Evolutionary conservation across 2,888 invertebrate species (phyloP), one percentile per base, ranked within the genome.

Genomic region (Athalia circularis): DNA sequence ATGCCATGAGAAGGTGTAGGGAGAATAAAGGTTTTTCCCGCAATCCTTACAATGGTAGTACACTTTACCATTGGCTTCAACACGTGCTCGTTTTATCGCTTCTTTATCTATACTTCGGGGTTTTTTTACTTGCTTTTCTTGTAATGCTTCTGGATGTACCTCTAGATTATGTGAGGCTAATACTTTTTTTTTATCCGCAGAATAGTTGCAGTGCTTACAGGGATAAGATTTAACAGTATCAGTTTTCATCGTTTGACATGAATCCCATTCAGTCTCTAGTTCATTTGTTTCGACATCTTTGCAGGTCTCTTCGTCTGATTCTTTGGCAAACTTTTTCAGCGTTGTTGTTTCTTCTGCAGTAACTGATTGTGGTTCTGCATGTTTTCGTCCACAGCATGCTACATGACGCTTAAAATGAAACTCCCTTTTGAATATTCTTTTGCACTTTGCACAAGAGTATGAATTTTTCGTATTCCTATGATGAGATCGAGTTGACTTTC

Each of bases 1-100:
- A 85, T 94, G 94, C 91, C 92, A 93, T 64, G 92, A 88, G 85
- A 92, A 94, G 0, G 94, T 93, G 87, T 94, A 93, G 4, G 93
- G 90, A 0, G 94, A 93, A 83, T 93, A 92, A 45, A 94, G 88
- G 80, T 91, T 92, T 86, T 93, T 93, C 0, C 92, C 92, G 85
- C 94, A 94, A 13, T 91, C 88, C 62, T 89, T 90, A 84, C 94
- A 94, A 65, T 91, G 91, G 85, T 93, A 94, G 83, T 91, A 92
- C 7, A 91, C 87, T 80, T 92, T 92, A 0, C 93, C 93, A 83
- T 92, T 91, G 0, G 91, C 89, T 50, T 90, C 88, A 68, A 86
- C 84, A 74, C 81, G 84, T 0, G 88, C 88, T 8, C 84, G 82
- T 29, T 82, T 82, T 1, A 92, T 87, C 13, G 91, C 86, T 68